These are phyloP conservation scores for Synanthedon andrenaeformis DNA, from an alignment of 2,888 invertebrate genomes.

Conservation along the genomic window DNA sequence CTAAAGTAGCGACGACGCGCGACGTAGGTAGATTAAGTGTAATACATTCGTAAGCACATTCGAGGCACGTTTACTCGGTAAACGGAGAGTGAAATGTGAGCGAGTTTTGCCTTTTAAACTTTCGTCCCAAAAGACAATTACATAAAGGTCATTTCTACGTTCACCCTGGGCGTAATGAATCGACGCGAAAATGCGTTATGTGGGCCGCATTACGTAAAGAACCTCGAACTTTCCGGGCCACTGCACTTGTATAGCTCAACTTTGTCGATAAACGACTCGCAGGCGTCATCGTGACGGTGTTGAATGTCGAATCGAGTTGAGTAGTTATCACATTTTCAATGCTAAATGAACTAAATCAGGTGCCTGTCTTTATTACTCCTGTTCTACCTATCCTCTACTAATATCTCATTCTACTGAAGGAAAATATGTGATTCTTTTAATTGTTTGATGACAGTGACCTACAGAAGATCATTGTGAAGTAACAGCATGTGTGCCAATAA, in stretches of 20 bases:
- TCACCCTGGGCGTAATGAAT: conserved; percentile 31
- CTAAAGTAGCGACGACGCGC: not conserved
- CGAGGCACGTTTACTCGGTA: not conserved
- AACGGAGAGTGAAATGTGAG: not conserved
- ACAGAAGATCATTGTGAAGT: too few relatives aligned
- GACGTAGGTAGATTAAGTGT: not conserved
- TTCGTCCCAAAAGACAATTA: conserved; percentile 10
- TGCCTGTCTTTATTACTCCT: conserved; percentile 11
- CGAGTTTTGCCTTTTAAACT: not conserved
- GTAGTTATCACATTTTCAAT: conserved; percentile 19
- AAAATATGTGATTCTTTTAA: too few relatives aligned
- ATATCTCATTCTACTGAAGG: too few relatives aligned
- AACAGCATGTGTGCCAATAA: too few relatives aligned
- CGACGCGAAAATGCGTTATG: conserved; percentile 30
- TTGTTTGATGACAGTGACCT: too few relatives aligned
- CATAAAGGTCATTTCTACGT: conserved; percentile 34
- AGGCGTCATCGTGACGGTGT: conserved; percentile 41
- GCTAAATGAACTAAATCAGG: conserved; percentile 25
- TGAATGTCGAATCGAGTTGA: conserved; percentile 20
- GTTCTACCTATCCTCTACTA: not conserved
- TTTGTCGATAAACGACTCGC: conserved; percentile 39
- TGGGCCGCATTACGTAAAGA: conserved; percentile 45
- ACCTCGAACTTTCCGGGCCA: conserved; percentile 47
- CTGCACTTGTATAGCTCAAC: conserved; percentile 51
- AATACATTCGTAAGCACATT: not conserved